These are phyloP conservation scores for Calephelis nemesis DNA, from an alignment of 1,140 invertebrate genomes.

Conservation along the genomic window DNA sequence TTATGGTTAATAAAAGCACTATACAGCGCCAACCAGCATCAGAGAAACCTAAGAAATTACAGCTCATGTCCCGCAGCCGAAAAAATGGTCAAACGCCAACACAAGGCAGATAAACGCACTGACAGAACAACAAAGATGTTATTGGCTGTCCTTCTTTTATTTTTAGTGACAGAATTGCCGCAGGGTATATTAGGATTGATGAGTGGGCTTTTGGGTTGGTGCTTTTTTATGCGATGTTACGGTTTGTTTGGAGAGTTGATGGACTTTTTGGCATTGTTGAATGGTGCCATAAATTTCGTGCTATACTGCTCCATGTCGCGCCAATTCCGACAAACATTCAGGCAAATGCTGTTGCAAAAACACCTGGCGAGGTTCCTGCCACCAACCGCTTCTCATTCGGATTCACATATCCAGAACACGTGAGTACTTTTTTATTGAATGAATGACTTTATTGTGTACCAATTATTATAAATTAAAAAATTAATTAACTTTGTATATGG, in stretches of 20 bases:
- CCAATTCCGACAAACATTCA: conserved; percentile 94
- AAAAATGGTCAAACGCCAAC: conserved; percentile 71
- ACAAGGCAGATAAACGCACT: conserved; percentile 84
- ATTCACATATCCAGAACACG: conserved; percentile 67
- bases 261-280: conserved; percentile 94
- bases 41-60: conserved; percentile 83
- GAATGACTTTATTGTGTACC: too few relatives aligned
- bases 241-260: conserved; percentile 92
- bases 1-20: conserved; percentile 88
- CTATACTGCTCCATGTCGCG: conserved; percentile 96
- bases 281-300: conserved; percentile 96
- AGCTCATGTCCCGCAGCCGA: conserved; percentile 76
- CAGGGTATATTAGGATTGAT: conserved; percentile 88
- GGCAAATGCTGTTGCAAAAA: conserved; percentile 83
- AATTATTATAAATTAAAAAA: too few relatives aligned
- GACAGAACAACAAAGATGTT: conserved; percentile 95
- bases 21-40: conserved; percentile 84
- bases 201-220: conserved; percentile 85
- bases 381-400: conserved; percentile 57
- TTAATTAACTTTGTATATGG: too few relatives aligned
- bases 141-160: conserved; percentile 91
- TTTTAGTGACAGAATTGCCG: conserved; percentile 93
- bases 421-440: conserved; percentile 37
- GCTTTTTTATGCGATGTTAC: conserved; percentile 88
- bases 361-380: conserved; percentile 67